A percentile compares a stretch with the other conserved stretches of the same genome.
Conservation (phyloP, 2,797 vertebrate genomes). For the Acanthopagrus latus region DNA sequence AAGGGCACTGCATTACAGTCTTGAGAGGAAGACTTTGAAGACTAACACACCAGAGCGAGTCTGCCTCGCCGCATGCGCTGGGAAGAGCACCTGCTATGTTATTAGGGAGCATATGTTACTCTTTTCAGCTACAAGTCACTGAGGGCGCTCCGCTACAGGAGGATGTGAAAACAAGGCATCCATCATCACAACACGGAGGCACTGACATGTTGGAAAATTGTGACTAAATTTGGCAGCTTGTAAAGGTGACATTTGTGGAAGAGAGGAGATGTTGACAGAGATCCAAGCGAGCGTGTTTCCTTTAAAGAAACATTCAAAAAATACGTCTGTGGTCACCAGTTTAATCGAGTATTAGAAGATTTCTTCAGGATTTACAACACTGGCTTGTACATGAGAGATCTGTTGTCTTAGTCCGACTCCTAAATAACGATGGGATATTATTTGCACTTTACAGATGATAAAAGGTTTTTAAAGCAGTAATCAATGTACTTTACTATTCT, state of each 20-base stretch:
- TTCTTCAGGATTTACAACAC: no score
- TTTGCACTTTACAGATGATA: no score
- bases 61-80: constrained; percentile 61
- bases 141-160: constrained; percentile 38
- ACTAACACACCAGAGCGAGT: constrained; percentile 32
- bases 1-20: constrained; percentile 2
- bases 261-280: background rate
- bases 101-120: constrained; percentile 70
- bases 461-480: no score
- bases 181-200: background rate
- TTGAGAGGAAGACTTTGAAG: constrained; percentile 60
- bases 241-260: background rate
- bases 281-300: no score
- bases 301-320: no score
- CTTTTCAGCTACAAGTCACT: constrained; percentile 55
- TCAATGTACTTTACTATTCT: no score
- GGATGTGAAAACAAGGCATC: constrained; percentile 26
- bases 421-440: no score
- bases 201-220: background rate
- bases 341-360: no score
- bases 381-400: no score
- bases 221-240: background rate
- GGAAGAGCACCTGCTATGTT: constrained; percentile 73
- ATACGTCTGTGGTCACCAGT: no score
- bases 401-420: no score